phyloP scores from a whole-genome alignment of 2,888 invertebrate species.

The Nycteola revayana region DNA sequence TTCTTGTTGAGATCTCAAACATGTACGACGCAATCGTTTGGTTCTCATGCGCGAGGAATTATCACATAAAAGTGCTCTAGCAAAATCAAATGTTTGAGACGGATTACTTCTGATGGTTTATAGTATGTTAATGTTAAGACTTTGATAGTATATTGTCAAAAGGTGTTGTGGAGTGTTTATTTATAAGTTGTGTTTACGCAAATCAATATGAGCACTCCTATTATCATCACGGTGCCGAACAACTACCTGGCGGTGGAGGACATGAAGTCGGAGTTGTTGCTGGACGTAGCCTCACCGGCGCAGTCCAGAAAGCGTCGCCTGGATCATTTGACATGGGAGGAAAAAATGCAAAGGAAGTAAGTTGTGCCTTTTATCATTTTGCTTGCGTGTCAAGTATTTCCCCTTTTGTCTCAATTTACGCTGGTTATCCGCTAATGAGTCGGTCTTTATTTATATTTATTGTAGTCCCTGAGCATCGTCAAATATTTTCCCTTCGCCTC shows the following conservation, averaged over 20 bases:
- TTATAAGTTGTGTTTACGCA: constrained; percentile 42
- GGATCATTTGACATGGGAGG: constrained; percentile 93
- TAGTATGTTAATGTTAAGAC: constrained; percentile 60
- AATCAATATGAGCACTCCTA: constrained; percentile 72
- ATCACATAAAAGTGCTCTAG: constrained; percentile 54
- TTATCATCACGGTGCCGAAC: constrained; percentile 77
- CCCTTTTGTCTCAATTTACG: constrained; percentile 20
- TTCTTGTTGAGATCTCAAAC: constrained; percentile 55
- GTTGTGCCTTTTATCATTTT: constrained; percentile 49
- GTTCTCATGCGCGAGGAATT: constrained; percentile 50
- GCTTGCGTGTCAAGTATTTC: constrained; percentile 48
- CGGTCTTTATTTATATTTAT: too few relatives aligned
- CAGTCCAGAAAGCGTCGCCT: constrained; percentile 86
- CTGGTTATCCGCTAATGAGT: constrained; percentile 13
- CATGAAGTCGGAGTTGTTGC: constrained; percentile 55
- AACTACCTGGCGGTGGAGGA: constrained; percentile 61
- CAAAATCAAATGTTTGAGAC: constrained; percentile 35
- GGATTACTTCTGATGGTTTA: constrained; percentile 46
- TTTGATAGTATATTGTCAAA: constrained; percentile 28
- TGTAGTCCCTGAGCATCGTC: too few relatives aligned
- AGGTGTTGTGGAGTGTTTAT: constrained; percentile 45
- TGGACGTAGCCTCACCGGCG: constrained; percentile 53
- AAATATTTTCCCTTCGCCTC: too few relatives aligned
- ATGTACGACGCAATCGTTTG: constrained; percentile 65
- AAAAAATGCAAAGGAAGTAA: constrained; percentile 93